These are phyloP conservation scores for Poecilobothrus nobilitatus DNA, from an alignment of 2,888 invertebrate species.

Conservation along the genomic window DNA sequence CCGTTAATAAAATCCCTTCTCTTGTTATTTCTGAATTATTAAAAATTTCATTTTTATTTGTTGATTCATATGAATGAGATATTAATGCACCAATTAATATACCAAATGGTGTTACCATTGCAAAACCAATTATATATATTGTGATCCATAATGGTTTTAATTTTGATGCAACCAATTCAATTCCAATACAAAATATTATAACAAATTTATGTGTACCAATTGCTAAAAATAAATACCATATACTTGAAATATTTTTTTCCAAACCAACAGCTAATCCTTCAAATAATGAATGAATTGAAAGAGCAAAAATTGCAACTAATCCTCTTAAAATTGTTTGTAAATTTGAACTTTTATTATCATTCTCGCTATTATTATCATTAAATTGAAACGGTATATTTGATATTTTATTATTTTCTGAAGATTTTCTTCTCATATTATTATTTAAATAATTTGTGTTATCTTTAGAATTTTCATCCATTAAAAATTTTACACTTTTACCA, in stretches of 20 bases:
- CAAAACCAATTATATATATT: conserved; percentile 65
- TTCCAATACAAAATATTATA: conserved; percentile 79
- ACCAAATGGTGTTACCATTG: conserved; percentile 70
- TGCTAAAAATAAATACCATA: conserved; percentile 76
- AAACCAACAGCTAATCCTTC: conserved; percentile 78
- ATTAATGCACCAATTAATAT: conserved; percentile 38
- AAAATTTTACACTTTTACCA: background rate
- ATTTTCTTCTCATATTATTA: background rate
- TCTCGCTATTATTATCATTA: conserved; percentile 18
- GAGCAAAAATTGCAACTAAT: conserved; percentile 68
- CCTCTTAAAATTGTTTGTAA: conserved; percentile 51
- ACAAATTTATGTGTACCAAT: conserved; percentile 79
- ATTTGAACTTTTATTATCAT: conserved; percentile 15
- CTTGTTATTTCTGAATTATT: conserved; percentile 39
- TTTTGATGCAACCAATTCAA: conserved; percentile 66
- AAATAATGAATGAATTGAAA: conserved; percentile 78
- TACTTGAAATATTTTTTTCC: conserved; percentile 52
- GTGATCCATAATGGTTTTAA: conserved; percentile 55
- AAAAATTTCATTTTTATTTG: background rate
- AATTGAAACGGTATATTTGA: background rate
- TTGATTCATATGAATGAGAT: background rate
- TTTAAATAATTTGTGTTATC: background rate
- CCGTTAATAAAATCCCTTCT: conserved; percentile 58
- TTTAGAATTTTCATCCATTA: background rate
- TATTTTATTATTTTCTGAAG: background rate